Conservation (phyloP, 1,140 invertebrate genomes). For the Drosophila obscura region DNA sequence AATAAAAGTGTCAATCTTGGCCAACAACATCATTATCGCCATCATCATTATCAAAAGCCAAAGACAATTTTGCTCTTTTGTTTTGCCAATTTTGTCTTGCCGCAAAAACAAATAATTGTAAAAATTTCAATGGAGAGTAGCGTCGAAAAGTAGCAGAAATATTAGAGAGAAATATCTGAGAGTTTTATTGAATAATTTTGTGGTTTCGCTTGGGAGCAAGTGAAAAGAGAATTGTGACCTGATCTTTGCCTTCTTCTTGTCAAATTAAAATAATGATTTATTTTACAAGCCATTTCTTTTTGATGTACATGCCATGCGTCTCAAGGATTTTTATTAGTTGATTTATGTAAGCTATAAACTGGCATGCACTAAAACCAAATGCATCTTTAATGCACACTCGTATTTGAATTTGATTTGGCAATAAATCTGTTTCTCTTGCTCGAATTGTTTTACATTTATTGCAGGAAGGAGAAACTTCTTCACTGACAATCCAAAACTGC, state of each 20-base stretch:
- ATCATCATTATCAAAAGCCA: slow-evolving; percentile 32
- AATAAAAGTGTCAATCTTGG: slow-evolving; percentile 77
- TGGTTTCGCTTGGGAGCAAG: background rate
- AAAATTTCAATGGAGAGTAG: slow-evolving; percentile 62
- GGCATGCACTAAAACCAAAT: no score
- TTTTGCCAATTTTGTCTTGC: slow-evolving; percentile 29
- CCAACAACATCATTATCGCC: slow-evolving; percentile 54
- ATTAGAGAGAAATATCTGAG: slow-evolving; percentile 27
- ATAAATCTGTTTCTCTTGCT: no score
- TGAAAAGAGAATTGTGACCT: background rate
- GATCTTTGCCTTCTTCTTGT: background rate
- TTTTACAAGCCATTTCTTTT: no score
- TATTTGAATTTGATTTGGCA: slow-evolving; percentile 10
- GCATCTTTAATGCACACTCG: no score
- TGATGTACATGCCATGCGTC: no score
- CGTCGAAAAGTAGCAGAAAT: slow-evolving; percentile 33
- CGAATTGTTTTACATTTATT: no score
- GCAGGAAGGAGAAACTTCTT: no score
- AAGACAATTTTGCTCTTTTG: slow-evolving; percentile 62
- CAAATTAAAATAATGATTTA: background rate
- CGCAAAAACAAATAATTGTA: slow-evolving; percentile 22
- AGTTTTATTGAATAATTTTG: slow-evolving; percentile 22
- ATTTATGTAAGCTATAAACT: no score
- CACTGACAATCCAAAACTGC: background rate
- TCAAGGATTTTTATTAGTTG: no score